Conservation (phyloP, 2,888 invertebrate species). For the Lasioglossum marginatum region DNA sequence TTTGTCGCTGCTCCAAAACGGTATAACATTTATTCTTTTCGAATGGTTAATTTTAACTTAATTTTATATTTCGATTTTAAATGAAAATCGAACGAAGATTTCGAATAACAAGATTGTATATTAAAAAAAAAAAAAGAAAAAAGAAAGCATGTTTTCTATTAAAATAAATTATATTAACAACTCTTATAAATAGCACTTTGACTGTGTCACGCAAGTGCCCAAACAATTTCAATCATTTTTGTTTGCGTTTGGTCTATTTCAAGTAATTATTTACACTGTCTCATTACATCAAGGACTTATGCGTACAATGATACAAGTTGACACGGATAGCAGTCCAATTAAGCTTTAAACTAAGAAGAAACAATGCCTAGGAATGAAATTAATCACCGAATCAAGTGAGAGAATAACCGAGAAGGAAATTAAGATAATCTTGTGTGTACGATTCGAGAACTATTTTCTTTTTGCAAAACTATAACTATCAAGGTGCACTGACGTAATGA, state of each 20-base stretch:
- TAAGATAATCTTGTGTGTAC: constrained; percentile 11
- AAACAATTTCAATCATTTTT: constrained; percentile 55
- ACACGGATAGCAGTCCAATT: constrained; percentile 41
- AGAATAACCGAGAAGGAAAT: constrained; percentile 25
- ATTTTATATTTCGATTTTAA: not conserved
- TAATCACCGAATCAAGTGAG: constrained; percentile 48
- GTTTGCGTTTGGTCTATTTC: constrained; percentile 53
- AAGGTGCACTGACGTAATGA: constrained; percentile 38
- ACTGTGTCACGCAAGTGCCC: constrained; percentile 70
- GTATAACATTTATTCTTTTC: not conserved
- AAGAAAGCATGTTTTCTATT: constrained; percentile 18
- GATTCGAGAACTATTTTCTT: constrained; percentile 24
- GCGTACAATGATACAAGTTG: constrained; percentile 54
- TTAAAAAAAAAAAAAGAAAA: constrained; percentile 29
- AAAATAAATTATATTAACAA: constrained; percentile 52
- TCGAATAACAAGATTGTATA: constrained; percentile 30
- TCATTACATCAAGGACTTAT: constrained; percentile 48
- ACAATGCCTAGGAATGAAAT: constrained; percentile 50
- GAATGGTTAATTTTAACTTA: constrained; percentile 5
- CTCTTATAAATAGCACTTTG: constrained; percentile 42
- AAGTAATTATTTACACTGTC: constrained; percentile 64
- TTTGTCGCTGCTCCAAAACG: not conserved
- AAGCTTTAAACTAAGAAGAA: constrained; percentile 29
- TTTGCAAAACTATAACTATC: constrained; percentile 36
- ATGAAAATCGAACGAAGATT: not conserved